Percentiles rank a stretch among this genome's conserved stretches.
These are phyloP conservation scores for Pelecanoides urinatrix DNA, from an alignment of 2,113 vertebrate genomes.

Conservation along the genomic window DNA sequence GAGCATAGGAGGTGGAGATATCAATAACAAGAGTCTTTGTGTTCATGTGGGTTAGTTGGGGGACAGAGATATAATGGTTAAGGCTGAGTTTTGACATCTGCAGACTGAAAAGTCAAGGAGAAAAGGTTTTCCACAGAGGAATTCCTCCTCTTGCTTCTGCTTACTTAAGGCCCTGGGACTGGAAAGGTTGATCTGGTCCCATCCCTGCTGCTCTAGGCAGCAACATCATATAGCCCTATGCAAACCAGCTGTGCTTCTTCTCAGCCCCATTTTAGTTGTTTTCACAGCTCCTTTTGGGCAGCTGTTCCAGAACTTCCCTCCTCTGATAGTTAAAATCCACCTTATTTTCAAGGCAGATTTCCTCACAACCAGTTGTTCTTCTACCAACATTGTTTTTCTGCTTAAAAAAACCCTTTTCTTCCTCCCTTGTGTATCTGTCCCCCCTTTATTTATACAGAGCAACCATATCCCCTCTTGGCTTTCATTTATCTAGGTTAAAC, in stretches of 20 bases:
- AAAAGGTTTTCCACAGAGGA: not conserved
- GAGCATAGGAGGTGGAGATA: not conserved
- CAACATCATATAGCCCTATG: not conserved
- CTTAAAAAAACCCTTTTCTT: not conserved
- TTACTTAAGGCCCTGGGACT: not conserved
- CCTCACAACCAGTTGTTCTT: not conserved
- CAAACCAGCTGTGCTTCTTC: not conserved
- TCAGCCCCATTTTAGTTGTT: not conserved
- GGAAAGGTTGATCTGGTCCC: not conserved
- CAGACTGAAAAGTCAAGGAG: not conserved
- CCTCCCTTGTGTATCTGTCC: not conserved
- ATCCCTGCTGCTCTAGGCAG: not conserved
- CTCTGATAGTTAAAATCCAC: not conserved
- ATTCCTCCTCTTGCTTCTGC: not conserved
- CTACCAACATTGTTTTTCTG: not conserved
- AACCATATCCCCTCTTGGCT: constrained; percentile 29
- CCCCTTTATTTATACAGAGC: constrained; percentile 8
- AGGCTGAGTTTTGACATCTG: not conserved
- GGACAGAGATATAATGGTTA: not conserved
- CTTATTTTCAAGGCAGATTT: constrained; percentile 7
- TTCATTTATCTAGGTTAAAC: constrained; percentile 50
- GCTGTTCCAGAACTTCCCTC: not conserved
- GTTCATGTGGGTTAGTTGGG: not conserved
- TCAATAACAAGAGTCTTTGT: not conserved
- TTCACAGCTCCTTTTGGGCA: not conserved